phyloP scores from a whole-genome alignment of 2,888 invertebrate genomes.

The Hydrotaea cyrtoneurina region DNA sequence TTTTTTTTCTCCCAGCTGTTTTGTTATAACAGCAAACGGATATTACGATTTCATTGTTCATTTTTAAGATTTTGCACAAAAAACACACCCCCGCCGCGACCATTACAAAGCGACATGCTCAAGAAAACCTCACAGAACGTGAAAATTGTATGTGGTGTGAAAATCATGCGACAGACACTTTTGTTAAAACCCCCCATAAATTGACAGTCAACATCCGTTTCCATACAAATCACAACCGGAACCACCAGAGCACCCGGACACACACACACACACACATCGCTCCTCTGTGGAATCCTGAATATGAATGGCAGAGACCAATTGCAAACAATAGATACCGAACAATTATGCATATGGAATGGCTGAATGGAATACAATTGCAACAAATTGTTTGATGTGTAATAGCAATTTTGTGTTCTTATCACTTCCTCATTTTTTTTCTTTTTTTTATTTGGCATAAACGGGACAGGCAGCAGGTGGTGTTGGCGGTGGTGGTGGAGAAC shows the following conservation, averaged over 20 bases:
- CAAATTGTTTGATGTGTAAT: conserved; percentile 51
- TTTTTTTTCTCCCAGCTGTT: background rate
- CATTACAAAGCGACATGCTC: background rate
- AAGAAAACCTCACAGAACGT: background rate
- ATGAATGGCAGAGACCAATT: background rate
- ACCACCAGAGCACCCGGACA: background rate
- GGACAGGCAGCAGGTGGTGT: no score
- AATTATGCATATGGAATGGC: conserved; percentile 34
- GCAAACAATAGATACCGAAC: background rate
- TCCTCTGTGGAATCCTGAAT: background rate
- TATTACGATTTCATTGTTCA: conserved; percentile 61
- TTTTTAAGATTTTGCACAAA: background rate
- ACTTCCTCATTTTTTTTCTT: no score
- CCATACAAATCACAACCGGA: background rate
- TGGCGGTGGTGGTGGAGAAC: no score
- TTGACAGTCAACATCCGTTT: conserved; percentile 59
- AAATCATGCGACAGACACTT: conserved; percentile 32
- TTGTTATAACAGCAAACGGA: conserved; percentile 45
- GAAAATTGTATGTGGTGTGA: background rate
- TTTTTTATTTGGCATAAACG: no score
- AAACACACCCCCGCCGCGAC: background rate
- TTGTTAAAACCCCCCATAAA: conserved; percentile 45
- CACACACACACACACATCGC: background rate
- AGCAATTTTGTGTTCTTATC: background rate
- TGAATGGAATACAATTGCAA: conserved; percentile 45